phyloP scores from a whole-genome alignment of 2,113 vertebrate genomes.

The Chaetops frenatus region DNA sequence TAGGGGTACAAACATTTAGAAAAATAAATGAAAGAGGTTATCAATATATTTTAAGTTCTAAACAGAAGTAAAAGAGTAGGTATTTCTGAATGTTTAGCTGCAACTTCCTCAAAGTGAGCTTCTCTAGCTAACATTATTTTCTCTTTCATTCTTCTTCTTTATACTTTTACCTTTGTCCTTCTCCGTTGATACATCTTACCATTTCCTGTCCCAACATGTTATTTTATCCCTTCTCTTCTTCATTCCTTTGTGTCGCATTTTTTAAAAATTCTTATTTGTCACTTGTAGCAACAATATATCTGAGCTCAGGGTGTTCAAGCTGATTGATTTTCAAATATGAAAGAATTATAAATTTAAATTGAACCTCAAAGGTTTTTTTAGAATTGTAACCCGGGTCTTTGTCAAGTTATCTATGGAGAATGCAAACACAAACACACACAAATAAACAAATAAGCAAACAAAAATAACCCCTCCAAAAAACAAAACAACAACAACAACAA shows the following conservation, averaged over 20 bases:
- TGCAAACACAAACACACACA: background rate
- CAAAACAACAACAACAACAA: too few species aligned
- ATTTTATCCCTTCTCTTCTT: background rate
- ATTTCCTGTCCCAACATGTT: background rate
- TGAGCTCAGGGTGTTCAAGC: background rate
- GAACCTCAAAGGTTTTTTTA: background rate
- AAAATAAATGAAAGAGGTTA: background rate
- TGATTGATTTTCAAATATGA: background rate
- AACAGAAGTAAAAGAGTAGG: background rate
- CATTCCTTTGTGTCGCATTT: fast-evolving
- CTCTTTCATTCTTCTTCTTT: background rate
- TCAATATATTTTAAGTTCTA: background rate
- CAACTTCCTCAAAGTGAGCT: background rate
- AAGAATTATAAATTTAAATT: background rate
- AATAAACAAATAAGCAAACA: background rate
- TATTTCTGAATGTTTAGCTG: background rate
- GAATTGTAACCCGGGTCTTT: fast-evolving
- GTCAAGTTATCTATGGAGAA: background rate
- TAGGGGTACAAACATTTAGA: fast-evolving
- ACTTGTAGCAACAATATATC: background rate
- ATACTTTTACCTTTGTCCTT: background rate
- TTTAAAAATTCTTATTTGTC: background rate
- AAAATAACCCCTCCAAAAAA: background rate
- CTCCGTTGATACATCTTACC: background rate
- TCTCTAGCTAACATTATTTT: background rate